Evolutionary conservation across 2,113 vertebrate genomes (phyloP).

Genomic region (Semnornis frantzii): DNA sequence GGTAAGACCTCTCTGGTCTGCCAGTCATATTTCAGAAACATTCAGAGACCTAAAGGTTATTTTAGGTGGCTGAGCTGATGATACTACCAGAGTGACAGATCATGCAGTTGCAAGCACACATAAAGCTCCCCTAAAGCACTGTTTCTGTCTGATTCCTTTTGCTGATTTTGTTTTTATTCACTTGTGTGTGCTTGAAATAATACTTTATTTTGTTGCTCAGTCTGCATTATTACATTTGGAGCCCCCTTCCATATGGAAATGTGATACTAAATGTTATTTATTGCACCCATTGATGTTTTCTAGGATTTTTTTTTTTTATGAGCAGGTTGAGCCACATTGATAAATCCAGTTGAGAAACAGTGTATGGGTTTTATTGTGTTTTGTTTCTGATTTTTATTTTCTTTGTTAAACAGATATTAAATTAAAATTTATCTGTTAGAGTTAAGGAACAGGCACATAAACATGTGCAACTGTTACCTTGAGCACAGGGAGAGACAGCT

Average conservation of each 20-base stretch:
- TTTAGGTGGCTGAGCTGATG: background rate
- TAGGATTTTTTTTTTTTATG: background rate
- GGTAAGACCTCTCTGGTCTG: constrained; percentile 11
- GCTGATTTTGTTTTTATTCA: background rate
- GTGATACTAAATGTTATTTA: background rate
- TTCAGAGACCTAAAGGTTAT: background rate
- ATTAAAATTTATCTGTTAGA: background rate
- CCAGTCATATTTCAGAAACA: background rate
- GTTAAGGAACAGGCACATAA: background rate
- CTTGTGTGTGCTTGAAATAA: background rate
- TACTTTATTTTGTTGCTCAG: background rate
- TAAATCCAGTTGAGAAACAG: background rate
- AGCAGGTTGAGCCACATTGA: background rate
- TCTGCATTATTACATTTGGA: background rate
- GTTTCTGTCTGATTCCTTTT: background rate
- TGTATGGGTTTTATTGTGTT: background rate
- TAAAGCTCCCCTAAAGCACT: background rate
- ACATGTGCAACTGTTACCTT: background rate
- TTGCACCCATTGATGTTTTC: background rate
- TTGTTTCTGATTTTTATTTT: background rate
- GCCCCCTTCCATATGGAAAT: background rate
- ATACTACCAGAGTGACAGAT: background rate
- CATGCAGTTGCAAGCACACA: background rate
- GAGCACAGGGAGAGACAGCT: background rate
- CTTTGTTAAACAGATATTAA: background rate